Evolutionary conservation across 2,888 invertebrate genomes (phyloP).

Genomic region (Cryptocephalus moraei): DNA sequence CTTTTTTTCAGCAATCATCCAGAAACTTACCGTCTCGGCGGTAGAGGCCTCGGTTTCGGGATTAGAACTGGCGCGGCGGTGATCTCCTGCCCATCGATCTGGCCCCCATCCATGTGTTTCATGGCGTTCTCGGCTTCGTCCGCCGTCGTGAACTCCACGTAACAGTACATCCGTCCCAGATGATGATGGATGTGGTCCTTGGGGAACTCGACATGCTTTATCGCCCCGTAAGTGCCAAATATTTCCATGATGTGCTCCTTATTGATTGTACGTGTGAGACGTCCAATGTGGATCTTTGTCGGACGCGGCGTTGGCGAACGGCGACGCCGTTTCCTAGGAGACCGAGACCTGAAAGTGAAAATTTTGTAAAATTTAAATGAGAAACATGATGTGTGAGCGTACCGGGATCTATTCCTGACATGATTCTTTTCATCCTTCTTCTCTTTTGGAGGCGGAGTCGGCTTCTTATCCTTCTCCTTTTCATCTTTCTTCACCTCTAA

Average conservation of each 20-base stretch:
- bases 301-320: slow-evolving; percentile 86
- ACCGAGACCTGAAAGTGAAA: slow-evolving; percentile 38
- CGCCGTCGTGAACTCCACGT: slow-evolving; percentile 86
- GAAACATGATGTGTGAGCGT: neutral
- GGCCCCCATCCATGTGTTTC: slow-evolving; percentile 99
- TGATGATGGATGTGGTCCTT: slow-evolving; percentile 80
- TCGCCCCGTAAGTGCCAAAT: slow-evolving; percentile 76
- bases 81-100: slow-evolving; percentile 93
- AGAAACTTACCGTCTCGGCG: slow-evolving; percentile 35
- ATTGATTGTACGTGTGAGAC: slow-evolving; percentile 84
- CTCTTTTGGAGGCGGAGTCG: slow-evolving; percentile 22
- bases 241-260: slow-evolving; percentile 86
- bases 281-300: slow-evolving; percentile 88
- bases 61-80: slow-evolving; percentile 89
- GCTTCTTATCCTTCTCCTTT: slow-evolving; percentile 36
- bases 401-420: slow-evolving; percentile 35
- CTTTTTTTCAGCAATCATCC: too few species aligned
- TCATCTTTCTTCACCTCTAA: slow-evolving; percentile 28
- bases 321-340: slow-evolving; percentile 61
- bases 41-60: slow-evolving; percentile 53
- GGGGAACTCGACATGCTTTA: slow-evolving; percentile 85
- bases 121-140: slow-evolving; percentile 98
- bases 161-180: slow-evolving; percentile 87
- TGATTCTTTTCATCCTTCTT: slow-evolving; percentile 29
- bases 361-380: neutral